Percentiles rank a stretch among this genome's conserved stretches.
Conservation (phyloP, 2,888 invertebrate genomes). For the Agrilus biguttatus region DNA sequence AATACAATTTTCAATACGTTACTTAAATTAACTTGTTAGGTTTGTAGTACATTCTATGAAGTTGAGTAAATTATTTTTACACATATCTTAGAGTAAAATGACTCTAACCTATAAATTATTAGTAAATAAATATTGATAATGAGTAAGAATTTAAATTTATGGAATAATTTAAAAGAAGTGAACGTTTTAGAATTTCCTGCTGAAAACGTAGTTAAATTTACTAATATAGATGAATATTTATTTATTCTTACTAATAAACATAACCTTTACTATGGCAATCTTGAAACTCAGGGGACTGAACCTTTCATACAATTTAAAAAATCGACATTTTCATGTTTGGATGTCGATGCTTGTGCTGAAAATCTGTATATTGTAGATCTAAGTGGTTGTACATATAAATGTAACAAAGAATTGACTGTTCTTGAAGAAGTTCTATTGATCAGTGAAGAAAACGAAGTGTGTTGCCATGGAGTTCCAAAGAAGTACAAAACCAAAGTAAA, state of each 20-base stretch:
- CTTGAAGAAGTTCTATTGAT: constrained; percentile 46
- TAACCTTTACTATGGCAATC: constrained; percentile 32
- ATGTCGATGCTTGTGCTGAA: constrained; percentile 47
- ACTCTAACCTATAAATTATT: background rate
- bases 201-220: constrained; percentile 29
- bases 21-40: no score
- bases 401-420: constrained; percentile 36
- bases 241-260: constrained; percentile 31
- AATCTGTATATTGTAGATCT: constrained; percentile 45
- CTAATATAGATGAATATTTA: constrained; percentile 31
- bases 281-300: constrained; percentile 22
- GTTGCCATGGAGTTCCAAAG: constrained; percentile 47
- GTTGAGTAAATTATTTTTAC: no score
- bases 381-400: constrained; percentile 45
- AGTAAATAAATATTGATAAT: background rate
- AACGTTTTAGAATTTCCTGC: constrained; percentile 19
- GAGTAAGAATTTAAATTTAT: constrained; percentile 15
- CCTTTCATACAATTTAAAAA: constrained; percentile 35
- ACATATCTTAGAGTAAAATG: no score
- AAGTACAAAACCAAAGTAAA: constrained; percentile 47
- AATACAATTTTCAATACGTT: no score
- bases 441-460: constrained; percentile 45
- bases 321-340: constrained; percentile 35
- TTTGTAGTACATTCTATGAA: no score
- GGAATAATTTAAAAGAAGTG: constrained; percentile 20